Conservation (phyloP, 2,797 vertebrate species). For the Nannoperca obscura region DNA sequence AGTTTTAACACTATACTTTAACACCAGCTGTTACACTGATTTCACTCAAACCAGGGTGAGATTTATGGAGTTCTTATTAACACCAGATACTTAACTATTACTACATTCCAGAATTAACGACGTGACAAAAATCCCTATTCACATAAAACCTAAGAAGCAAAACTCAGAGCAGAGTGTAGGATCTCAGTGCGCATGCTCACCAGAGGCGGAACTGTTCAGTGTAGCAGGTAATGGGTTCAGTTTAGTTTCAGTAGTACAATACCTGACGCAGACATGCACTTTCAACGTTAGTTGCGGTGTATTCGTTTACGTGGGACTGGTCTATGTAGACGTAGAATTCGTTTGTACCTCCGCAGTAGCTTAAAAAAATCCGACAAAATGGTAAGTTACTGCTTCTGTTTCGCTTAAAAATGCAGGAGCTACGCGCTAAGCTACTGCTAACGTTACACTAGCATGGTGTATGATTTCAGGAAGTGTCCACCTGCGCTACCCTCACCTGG, state of each 20-base stretch:
- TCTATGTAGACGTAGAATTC: slow-evolving; percentile 1
- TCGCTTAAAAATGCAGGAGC: not conserved
- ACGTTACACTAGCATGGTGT: slow-evolving; percentile 68
- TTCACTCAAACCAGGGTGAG: no score
- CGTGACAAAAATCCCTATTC: no score
- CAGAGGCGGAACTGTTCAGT: slow-evolving; percentile 53
- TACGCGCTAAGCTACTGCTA: slow-evolving; percentile 51
- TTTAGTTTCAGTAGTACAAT: slow-evolving; percentile 10
- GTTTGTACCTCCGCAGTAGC: not conserved
- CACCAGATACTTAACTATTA: no score
- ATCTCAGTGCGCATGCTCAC: slow-evolving; percentile 68
- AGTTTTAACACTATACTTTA: no score
- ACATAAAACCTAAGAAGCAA: not conserved
- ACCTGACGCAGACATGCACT: slow-evolving; percentile 58
- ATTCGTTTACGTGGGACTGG: slow-evolving; percentile 18
- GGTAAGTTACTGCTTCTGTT: slow-evolving; percentile 54
- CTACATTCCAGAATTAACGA: not conserved
- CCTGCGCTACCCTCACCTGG: slow-evolving; percentile 66
- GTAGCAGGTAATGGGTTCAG: slow-evolving; percentile 34
- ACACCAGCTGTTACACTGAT: no score
- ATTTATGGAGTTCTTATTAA: no score
- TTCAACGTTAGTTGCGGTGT: slow-evolving; percentile 37
- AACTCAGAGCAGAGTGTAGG: rapidly evolving
- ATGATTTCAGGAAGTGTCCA: slow-evolving; percentile 74
- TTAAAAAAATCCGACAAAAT: slow-evolving; percentile 28